Evolutionary conservation across 2,797 vertebrate genomes (phyloP).

Genomic region (Periparus ater): DNA sequence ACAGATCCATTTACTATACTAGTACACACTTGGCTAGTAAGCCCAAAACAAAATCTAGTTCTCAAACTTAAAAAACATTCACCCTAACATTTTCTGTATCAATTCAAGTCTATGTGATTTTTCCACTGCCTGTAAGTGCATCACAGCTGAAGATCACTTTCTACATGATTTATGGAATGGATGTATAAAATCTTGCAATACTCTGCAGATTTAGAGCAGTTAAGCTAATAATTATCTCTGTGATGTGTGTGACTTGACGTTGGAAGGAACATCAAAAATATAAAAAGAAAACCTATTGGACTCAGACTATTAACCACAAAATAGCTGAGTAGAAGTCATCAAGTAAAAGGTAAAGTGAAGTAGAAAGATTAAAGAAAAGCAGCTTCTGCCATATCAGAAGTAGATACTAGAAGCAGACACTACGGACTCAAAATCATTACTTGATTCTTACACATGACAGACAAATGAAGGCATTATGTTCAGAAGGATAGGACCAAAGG

Average conservation of each 20-base stretch:
- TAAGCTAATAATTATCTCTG: neutral
- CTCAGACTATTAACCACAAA: neutral
- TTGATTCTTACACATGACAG: neutral
- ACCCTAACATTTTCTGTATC: neutral
- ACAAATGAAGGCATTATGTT: neutral
- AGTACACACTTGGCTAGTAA: neutral
- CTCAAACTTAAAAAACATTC: neutral
- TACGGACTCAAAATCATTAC: neutral
- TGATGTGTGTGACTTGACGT: neutral
- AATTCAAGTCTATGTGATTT: neutral
- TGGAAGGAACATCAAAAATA: neutral
- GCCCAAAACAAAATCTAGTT: neutral
- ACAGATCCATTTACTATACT: neutral
- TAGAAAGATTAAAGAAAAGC: neutral
- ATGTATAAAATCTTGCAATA: neutral
- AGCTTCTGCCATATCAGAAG: neutral
- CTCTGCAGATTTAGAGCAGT: neutral
- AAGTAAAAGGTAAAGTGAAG: neutral
- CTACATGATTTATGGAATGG: neutral
- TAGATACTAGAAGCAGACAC: neutral
- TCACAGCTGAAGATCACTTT: neutral
- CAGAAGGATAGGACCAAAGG: neutral
- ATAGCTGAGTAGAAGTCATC: neutral
- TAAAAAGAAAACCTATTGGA: neutral
- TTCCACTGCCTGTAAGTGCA: neutral